Percentiles rank a stretch among this genome's conserved stretches.
Evolutionary conservation across 35 echinoderm and acorn worm genomes (phyloP).

Genomic region (Anneissia japonica): DNA sequence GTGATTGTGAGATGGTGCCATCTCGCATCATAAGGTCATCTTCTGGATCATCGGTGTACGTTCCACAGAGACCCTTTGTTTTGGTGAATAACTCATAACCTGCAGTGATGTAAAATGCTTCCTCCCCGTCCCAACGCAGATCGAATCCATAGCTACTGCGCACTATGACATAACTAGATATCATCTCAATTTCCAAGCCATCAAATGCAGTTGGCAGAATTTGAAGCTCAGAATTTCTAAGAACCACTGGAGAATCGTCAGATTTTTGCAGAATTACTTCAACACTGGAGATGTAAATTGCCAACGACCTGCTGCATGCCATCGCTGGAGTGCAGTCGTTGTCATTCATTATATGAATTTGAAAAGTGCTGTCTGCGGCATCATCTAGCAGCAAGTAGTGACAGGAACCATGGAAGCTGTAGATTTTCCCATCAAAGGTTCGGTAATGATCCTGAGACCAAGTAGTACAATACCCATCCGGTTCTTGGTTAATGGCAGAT

Average conservation of each 20-base stretch:
- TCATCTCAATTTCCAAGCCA: neutral
- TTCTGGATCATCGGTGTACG: neutral
- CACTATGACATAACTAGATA: neutral
- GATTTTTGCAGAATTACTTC: neutral
- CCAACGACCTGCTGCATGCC: neutral
- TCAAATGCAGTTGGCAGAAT: neutral
- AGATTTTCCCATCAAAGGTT: conserved; percentile 14
- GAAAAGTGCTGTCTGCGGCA: neutral
- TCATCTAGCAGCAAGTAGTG: neutral
- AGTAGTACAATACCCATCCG: conserved; percentile 1
- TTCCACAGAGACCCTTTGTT: conserved; percentile 10
- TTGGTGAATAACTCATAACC: neutral
- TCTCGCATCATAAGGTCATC: neutral
- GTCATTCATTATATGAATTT: neutral
- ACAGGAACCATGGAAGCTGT: conserved; percentile 6
- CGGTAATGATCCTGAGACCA: conserved; percentile 7
- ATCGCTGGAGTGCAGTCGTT: neutral
- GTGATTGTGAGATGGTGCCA: neutral
- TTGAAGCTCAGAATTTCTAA: no score
- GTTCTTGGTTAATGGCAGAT: neutral
- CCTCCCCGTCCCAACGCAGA: neutral
- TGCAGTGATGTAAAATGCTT: neutral
- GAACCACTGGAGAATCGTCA: neutral
- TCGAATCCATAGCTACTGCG: neutral
- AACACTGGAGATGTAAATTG: neutral